Percentiles rank a stretch among this genome's conserved stretches.
Conservation (phyloP, 2,888 invertebrate genomes). For the Parnassius smintheus region DNA sequence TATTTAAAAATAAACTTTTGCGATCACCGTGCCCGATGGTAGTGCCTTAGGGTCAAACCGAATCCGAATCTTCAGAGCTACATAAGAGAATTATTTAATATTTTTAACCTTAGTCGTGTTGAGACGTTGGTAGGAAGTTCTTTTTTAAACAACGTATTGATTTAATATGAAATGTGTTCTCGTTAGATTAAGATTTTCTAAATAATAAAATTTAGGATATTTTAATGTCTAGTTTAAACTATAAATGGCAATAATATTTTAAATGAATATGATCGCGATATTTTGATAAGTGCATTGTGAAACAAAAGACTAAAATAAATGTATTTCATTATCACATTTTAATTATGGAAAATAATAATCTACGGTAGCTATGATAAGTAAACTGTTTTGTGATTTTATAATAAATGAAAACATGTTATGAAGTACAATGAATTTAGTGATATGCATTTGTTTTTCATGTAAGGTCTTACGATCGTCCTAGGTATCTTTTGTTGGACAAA, state of each 20-base stretch:
- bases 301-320: slow-evolving; percentile 16
- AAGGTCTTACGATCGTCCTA: slow-evolving; percentile 29
- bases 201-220: slow-evolving; percentile 30
- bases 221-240: slow-evolving; percentile 13
- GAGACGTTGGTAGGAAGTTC: slow-evolving; percentile 45
- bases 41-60: too few species aligned
- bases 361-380: slow-evolving; percentile 20
- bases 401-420: slow-evolving; percentile 11
- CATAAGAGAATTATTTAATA: slow-evolving; percentile 44
- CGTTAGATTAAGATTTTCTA: slow-evolving; percentile 45
- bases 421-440: slow-evolving; percentile 58
- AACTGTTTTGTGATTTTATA: slow-evolving; percentile 28
- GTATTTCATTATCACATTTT: slow-evolving; percentile 22
- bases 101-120: slow-evolving; percentile 41
- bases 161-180: slow-evolving; percentile 61
- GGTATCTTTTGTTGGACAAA: slow-evolving; percentile 8
- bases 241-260: slow-evolving; percentile 20
- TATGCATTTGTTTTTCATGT: slow-evolving; percentile 50
- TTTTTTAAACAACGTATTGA: slow-evolving; percentile 39
- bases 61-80: slow-evolving; percentile 50
- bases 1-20: too few species aligned
- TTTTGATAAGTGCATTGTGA: slow-evolving; percentile 19
- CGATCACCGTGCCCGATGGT: too few species aligned
- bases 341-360: slow-evolving; percentile 19
- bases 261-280: neutral